A percentile compares a stretch with the other conserved stretches of the same genome.
Evolutionary conservation across 2,888 invertebrate genomes (phyloP).

Genomic region (Caenorhabditis virilis): DNA sequence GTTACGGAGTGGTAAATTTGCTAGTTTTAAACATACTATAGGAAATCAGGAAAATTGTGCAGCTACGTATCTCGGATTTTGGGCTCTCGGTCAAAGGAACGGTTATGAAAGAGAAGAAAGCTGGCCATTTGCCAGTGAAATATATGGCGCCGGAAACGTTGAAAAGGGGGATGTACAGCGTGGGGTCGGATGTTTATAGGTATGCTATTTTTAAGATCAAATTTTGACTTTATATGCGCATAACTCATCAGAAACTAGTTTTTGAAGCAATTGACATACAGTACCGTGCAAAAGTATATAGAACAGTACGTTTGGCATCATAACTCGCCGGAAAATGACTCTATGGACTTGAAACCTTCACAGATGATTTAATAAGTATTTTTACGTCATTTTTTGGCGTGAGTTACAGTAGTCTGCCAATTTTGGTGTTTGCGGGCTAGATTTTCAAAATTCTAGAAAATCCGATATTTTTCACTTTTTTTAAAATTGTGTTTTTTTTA

Average conservation of each 20-base stretch:
- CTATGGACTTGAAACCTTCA: too few relatives aligned
- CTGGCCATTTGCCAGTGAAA: conserved; percentile 20
- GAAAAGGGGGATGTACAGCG: conserved; percentile 22
- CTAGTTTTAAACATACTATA: background rate
- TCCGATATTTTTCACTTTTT: too few relatives aligned
- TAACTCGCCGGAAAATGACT: too few relatives aligned
- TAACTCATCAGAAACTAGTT: background rate
- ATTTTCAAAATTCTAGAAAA: too few relatives aligned
- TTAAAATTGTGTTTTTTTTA: too few relatives aligned
- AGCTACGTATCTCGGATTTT: conserved; percentile 48
- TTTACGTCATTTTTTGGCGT: too few relatives aligned
- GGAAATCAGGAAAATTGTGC: background rate
- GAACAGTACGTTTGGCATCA: too few relatives aligned
- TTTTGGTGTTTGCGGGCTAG: too few relatives aligned
- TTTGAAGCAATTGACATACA: background rate
- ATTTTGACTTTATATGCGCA: background rate
- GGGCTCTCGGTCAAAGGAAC: conserved; percentile 43
- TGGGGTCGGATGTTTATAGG: conserved; percentile 33
- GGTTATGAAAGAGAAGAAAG: conserved; percentile 21
- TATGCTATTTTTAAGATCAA: too few relatives aligned
- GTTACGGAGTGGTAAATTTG: background rate
- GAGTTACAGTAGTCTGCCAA: too few relatives aligned
- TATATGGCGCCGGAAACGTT: conserved; percentile 40
- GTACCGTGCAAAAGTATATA: too few relatives aligned
- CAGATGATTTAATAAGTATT: too few relatives aligned